A percentile compares a stretch with the other conserved stretches of the same genome.
phyloP scores from a whole-genome alignment of 2,113 vertebrate genomes.

The Calyptommatus sinebrachiatus region DNA sequence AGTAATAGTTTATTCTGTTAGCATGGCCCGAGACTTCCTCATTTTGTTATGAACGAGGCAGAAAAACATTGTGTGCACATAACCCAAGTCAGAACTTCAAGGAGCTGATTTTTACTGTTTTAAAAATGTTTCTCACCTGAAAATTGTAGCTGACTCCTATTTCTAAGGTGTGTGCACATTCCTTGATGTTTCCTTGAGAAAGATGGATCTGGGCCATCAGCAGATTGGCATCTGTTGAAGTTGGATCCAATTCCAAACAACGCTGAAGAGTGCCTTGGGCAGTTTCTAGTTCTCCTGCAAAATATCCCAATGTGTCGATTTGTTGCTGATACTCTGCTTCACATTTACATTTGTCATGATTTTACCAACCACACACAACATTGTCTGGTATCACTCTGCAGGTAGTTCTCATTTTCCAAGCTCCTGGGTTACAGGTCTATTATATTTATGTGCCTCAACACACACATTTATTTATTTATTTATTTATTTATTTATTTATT shows the following conservation, averaged over 20 bases:
- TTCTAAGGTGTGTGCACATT: slow-evolving; percentile 71
- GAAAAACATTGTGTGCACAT: background rate
- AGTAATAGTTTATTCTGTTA: too few species aligned
- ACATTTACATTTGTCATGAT: too few species aligned
- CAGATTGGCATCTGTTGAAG: slow-evolving; percentile 65
- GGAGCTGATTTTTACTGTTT: background rate
- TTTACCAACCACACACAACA: too few species aligned
- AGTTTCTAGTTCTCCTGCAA: slow-evolving; percentile 68
- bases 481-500: too few species aligned
- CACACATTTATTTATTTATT: too few species aligned
- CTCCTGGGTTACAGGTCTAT: too few species aligned
- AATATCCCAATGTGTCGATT: background rate
- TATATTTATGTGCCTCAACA: too few species aligned
- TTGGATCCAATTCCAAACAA: slow-evolving; percentile 70
- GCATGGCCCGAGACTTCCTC: too few species aligned
- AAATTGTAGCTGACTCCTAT: slow-evolving; percentile 76
- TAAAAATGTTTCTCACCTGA: slow-evolving; percentile 61
- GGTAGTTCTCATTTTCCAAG: too few species aligned
- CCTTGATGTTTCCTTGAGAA: slow-evolving; percentile 63
- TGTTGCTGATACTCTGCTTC: background rate
- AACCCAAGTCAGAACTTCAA: background rate
- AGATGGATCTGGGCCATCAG: slow-evolving; percentile 74
- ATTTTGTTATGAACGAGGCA: too few species aligned
- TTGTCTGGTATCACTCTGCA: too few species aligned
- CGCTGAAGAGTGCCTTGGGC: slow-evolving; percentile 68